Base-by-base conservation (phyloP, 2,888 invertebrate species). In the Yponomeuta cagnagella region DNA sequence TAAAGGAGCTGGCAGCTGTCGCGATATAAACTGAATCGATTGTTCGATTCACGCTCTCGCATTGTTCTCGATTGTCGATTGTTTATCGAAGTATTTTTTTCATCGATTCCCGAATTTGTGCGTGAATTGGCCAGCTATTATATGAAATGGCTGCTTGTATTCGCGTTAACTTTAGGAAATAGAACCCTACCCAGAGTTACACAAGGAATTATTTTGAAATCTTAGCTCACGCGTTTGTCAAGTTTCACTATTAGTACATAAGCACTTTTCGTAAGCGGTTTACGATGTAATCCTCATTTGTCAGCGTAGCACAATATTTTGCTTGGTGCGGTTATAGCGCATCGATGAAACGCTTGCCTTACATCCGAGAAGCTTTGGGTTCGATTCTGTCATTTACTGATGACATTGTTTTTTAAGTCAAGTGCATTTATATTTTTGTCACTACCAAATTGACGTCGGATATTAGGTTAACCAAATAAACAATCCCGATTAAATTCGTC, bases 1-100 rank as follows among this genome's bases (percentile, higher is more conserved):
- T 73, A 71, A 74, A 76, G 70, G 74, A 75, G 82, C 9, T 79
- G 78, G 84, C 91, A 90, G 90, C 90, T 90, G 91, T 88, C 90
- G 86, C 82, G 76, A 78, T 83, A 80, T 77, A 77, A 23, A n/a
- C 30, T 30, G 10, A 78, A 88, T 87, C 87, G 86, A 89, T 90
- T 90, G 89, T 90, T 89, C 85, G 87, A 88, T 86, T 81, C 85
- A 77, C 81, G 83, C 23, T 81, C 77, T 76, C 75, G 71, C 74
- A 84, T 90, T 90, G 89, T 89, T 87, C 89, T 73, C 71, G 79
- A 68, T 78, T 74, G 74, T 73, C 78, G 78, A 87, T 82, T 83
- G 84, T 86, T 82, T 76, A 72, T 64, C 68, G 72, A 65, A 74
- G 65, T 69, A 68, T 63, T 69, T 69, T 71, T 69, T 70, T 70